Conservation (phyloP, 1,140 invertebrate species). For the Bombus soroeensis region DNA sequence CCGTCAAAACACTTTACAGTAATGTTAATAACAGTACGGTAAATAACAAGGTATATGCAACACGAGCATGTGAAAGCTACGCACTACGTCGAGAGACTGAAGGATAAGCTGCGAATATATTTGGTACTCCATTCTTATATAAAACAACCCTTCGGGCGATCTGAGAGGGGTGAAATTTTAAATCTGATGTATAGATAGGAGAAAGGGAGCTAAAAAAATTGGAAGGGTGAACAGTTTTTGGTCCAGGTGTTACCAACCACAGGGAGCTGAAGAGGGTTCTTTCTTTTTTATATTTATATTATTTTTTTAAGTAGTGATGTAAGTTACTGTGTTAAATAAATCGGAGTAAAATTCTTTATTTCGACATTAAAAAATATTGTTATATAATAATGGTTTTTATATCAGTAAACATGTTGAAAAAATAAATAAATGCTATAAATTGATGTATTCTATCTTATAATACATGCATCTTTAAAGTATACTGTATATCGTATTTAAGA, state of each 20-base stretch:
- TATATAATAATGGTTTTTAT: too few relatives aligned
- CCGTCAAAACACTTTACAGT: background rate
- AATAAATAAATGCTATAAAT: too few relatives aligned
- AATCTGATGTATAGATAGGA: slow-evolving; percentile 68
- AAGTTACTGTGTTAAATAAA: too few relatives aligned
- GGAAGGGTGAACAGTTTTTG: slow-evolving; percentile 80
- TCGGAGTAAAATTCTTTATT: too few relatives aligned
- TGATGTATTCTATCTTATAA: too few relatives aligned
- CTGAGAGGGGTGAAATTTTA: slow-evolving; percentile 73
- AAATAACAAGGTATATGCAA: background rate
- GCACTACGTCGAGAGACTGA: slow-evolving; percentile 61
- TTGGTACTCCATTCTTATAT: slow-evolving; percentile 79
- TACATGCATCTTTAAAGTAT: too few relatives aligned
- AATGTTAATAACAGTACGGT: background rate
- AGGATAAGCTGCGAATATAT: slow-evolving; percentile 72
- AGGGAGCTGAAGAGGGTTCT: slow-evolving; percentile 73
- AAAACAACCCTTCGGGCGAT: slow-evolving; percentile 81
- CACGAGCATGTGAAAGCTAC: background rate
- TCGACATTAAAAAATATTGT: too few relatives aligned
- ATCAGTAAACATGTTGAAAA: too few relatives aligned
- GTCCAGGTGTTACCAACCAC: slow-evolving; percentile 77
- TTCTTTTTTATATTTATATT: slow-evolving; percentile 55
- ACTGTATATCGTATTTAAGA: too few relatives aligned
- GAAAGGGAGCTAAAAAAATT: slow-evolving; percentile 78
- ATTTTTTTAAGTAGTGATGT: slow-evolving; percentile 29